phyloP scores from a whole-genome alignment of 2,888 invertebrate genomes.

The Hyles lineata region DNA sequence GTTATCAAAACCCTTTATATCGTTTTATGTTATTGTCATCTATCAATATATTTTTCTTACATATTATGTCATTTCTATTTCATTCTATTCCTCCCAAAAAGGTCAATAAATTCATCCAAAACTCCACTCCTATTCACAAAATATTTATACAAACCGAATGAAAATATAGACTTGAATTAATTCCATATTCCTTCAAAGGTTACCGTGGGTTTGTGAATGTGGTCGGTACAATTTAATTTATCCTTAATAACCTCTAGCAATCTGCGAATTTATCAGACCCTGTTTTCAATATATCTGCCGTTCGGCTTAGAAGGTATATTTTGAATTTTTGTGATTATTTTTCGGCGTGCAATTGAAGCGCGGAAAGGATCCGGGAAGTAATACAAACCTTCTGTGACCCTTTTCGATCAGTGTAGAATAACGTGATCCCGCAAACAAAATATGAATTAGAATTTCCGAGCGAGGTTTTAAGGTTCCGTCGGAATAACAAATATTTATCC shows the following conservation, averaged over 20 bases:
- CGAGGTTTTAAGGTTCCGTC: background rate
- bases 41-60: no score
- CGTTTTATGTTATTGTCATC: no score
- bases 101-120: no score
- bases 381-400: slow-evolving; percentile 7
- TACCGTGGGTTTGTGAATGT: background rate
- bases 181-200: background rate
- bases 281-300: background rate
- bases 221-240: background rate
- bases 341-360: background rate
- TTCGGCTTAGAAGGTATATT: background rate
- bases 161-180: no score
- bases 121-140: no score
- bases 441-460: slow-evolving; percentile 25
- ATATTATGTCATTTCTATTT: no score
- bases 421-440: slow-evolving; percentile 31
- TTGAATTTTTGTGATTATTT: slow-evolving; percentile 8
- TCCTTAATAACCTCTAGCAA: background rate
- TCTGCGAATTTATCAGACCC: background rate
- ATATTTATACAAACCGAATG: no score
- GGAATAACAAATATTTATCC: slow-evolving; percentile 16
- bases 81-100: no score
- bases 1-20: no score
- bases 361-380: slow-evolving; percentile 7
- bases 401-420: slow-evolving; percentile 19